Evolutionary conservation across 2,113 vertebrate species (phyloP).

Genomic region (Brienomyrus brachyistius): DNA sequence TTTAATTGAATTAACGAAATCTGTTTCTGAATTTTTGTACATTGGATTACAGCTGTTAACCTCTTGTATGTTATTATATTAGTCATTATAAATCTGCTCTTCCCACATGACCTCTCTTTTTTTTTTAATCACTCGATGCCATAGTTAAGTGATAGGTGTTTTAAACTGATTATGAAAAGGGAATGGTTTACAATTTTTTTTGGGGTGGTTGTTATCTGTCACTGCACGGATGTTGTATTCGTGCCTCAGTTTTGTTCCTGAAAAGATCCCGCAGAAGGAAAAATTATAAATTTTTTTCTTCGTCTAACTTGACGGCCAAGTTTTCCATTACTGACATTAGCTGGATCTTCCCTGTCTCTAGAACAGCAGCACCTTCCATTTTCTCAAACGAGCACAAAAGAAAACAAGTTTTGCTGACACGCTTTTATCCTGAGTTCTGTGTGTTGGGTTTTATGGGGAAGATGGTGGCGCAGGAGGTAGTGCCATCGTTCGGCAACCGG

Average conservation of each 20-base stretch:
- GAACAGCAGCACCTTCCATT: constrained; percentile 23
- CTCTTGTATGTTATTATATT: neutral
- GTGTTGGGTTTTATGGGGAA: neutral
- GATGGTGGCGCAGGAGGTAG: too few species aligned
- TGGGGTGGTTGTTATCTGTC: neutral
- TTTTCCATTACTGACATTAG: neutral
- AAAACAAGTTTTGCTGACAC: neutral
- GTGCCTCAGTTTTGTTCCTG: neutral
- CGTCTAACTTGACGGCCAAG: neutral
- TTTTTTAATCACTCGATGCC: neutral
- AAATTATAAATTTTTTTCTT: neutral
- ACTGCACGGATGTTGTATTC: neutral
- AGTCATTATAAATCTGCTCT: neutral
- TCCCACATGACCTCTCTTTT: neutral
- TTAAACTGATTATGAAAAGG: neutral
- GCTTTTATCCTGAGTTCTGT: neutral
- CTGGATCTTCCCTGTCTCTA: constrained; percentile 25
- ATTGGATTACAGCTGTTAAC: neutral
- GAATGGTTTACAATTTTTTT: neutral
- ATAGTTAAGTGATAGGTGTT: neutral
- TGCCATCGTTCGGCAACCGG: too few species aligned
- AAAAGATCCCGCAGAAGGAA: neutral
- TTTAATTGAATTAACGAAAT: neutral
- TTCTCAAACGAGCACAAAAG: neutral
- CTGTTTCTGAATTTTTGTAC: neutral